Evolutionary conservation across 1,140 invertebrate genomes (phyloP).

Genomic region (Drosophila prosaltans): DNA sequence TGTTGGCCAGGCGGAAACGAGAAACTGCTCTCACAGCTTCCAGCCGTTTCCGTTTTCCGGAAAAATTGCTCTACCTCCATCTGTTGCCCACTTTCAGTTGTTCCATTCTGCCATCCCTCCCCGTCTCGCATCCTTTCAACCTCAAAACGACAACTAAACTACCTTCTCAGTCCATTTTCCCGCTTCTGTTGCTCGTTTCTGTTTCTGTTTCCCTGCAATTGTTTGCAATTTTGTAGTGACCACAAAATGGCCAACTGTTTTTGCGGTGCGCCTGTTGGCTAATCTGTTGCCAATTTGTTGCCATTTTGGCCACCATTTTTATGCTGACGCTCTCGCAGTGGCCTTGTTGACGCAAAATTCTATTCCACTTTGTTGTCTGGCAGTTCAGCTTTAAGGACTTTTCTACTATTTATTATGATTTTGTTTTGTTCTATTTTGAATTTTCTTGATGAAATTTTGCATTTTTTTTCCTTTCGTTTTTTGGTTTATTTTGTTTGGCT

Average conservation of each 20-base stretch:
- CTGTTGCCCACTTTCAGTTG: constrained; percentile 29
- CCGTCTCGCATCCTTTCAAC: no score
- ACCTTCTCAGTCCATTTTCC: no score
- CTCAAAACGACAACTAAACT: no score
- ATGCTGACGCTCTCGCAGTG: constrained; percentile 35
- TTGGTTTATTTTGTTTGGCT: constrained; percentile 28
- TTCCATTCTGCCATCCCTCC: no score
- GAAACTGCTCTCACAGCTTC: constrained; percentile 58
- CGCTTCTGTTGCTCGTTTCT: constrained; percentile 22
- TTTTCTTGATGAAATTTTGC: constrained; percentile 20
- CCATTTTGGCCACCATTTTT: constrained; percentile 33
- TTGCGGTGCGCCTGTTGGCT: constrained; percentile 39
- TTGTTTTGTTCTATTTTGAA: constrained; percentile 4
- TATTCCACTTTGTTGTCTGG: constrained; percentile 7
- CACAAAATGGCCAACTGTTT: constrained; percentile 71
- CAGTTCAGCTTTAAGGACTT: constrained; percentile 18
- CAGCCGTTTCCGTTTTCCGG: constrained; percentile 60
- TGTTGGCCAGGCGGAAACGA: constrained; percentile 64
- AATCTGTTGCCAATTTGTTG: constrained; percentile 74
- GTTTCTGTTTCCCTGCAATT: constrained; percentile 57
- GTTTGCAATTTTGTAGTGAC: constrained; percentile 68
- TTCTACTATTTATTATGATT: not conserved
- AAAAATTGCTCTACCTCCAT: constrained; percentile 13
- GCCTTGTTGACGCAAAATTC: constrained; percentile 27
- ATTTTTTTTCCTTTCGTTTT: constrained; percentile 34